Evolutionary conservation across 2,888 invertebrate species (phyloP).

Genomic region (Coremacera marginata): DNA sequence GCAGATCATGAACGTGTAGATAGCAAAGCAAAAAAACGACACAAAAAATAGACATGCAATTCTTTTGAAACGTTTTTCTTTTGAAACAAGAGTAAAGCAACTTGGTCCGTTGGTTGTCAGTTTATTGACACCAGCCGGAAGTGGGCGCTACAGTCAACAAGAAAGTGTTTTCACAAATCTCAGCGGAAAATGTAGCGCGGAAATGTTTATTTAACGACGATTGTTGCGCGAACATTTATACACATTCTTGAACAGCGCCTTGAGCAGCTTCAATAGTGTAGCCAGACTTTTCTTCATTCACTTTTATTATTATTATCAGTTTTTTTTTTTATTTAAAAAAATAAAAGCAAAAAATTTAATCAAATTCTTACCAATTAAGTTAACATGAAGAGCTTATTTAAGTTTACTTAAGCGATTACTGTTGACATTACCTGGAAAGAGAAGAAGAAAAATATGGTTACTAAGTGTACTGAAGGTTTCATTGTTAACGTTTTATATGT

Average conservation of each 20-base stretch:
- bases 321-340: no score
- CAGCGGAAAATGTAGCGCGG: neutral
- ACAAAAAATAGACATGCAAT: neutral
- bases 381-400: neutral
- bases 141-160: neutral
- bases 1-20: no score
- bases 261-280: no score
- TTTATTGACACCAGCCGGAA: constrained; percentile 26
- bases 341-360: no score
- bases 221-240: no score
- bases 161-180: neutral
- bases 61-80: constrained; percentile 4
- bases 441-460: neutral
- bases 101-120: neutral
- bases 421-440: constrained; percentile 25
- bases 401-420: constrained; percentile 12
- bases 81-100: neutral
- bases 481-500: neutral
- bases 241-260: no score
- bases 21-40: neutral
- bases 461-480: no score
- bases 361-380: constrained; percentile 16
- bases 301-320: no score
- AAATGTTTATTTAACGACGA: no score
- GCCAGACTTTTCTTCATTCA: no score